Evolutionary conservation across 2,888 invertebrate genomes (phyloP), one percentile per base, ranked within the genome.

Genomic region (Pecten maximus): DNA sequence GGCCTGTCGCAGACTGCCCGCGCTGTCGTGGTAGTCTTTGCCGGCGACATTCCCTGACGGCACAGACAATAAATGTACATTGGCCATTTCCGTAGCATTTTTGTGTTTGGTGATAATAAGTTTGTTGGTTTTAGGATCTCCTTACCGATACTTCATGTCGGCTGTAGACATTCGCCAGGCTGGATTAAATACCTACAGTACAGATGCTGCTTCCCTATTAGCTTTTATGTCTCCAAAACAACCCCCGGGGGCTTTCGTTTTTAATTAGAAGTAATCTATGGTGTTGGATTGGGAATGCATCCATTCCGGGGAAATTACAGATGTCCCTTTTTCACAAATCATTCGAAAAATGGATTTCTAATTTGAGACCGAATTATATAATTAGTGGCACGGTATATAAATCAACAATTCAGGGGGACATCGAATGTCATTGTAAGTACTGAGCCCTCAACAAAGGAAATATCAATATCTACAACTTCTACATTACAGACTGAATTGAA

Each of bases 1-100:
- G n/a, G n/a, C 23, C 1, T 23, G n/a, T 54, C 19, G 19, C 23
- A 23, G 74, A 3, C n/a, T n/a, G 60, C n/a, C 60, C 60, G 3
- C n/a, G 16, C 60, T 74, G 74, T 74, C 8, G 12, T 74, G 28
- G 35, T 74, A 74, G 74, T 35, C 74, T 35, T 16, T 8, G 74
- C 2, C 35, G 74, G 74, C 74, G 35, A 35, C 28, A 10, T 74
- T 74, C 35, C 10, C 74, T 74, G 74, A 10, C 35, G 74, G 74
- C 74, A 16, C 74, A 74, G 74, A 74, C 28, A 35, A 74, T 74
- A 28, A 35, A 10, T 74, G 74, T 74, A 6, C 74, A 74, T 74
- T 74, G 74, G 74, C 74, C 28, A 74, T 74, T 74, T 74, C 74
- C 74, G 74, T 8, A 12, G 74, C 74, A 8, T 74, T 54, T 74